Evolutionary conservation across 2,113 vertebrate genomes (phyloP).

Genomic region (Cricetomys ansorgei): DNA sequence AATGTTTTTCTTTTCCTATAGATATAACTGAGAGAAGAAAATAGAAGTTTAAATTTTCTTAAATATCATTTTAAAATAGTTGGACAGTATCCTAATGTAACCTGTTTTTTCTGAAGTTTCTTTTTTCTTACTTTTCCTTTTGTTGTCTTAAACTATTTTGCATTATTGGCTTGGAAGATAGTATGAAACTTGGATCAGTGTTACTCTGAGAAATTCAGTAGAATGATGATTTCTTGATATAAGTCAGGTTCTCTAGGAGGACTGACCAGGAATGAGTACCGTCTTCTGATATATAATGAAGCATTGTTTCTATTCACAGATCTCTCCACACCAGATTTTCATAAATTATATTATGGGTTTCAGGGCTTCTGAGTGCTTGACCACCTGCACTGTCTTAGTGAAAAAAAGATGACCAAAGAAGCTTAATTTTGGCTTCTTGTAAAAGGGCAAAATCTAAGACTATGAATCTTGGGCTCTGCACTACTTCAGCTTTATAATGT

Average conservation of each 20-base stretch:
- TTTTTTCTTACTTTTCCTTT: background rate
- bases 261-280: background rate
- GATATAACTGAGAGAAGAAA: background rate
- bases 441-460: background rate
- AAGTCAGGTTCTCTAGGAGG: background rate
- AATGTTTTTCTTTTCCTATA: background rate
- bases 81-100: background rate
- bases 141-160: slow-evolving; percentile 7
- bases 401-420: background rate
- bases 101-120: background rate
- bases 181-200: background rate
- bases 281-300: background rate
- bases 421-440: background rate
- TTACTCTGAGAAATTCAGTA: background rate
- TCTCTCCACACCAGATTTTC: background rate
- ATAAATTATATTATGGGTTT: background rate
- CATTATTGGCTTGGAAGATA: background rate
- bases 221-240: background rate
- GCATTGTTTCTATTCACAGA: background rate
- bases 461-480: background rate
- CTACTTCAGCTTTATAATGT: background rate
- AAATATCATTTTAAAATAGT: slow-evolving; percentile 25
- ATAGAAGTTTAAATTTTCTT: background rate
- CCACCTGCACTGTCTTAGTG: background rate
- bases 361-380: background rate